Evolutionary conservation across 2,888 invertebrate species (phyloP).

Genomic region (Platycnemis pennipes): DNA sequence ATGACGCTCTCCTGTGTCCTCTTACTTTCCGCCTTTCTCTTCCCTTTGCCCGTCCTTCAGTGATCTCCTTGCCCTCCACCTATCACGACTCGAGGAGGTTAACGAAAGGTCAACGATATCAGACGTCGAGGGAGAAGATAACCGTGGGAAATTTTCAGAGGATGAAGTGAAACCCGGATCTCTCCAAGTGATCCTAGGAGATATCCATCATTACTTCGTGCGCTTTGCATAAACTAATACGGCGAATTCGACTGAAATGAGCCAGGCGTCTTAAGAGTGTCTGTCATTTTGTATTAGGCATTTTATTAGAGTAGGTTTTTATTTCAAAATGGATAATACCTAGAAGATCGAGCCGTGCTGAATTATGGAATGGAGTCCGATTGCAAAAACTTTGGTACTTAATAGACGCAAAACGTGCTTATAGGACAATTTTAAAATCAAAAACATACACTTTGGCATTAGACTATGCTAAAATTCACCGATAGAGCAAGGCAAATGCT

Average conservation of each 20-base stretch:
- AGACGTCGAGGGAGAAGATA: background rate
- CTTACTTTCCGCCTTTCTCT: background rate
- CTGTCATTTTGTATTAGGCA: no score
- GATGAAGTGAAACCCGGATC: slow-evolving; percentile 32
- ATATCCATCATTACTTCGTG: background rate
- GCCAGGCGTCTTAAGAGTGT: background rate
- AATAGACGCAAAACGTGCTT: no score
- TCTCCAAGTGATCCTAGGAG: background rate
- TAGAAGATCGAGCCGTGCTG: no score
- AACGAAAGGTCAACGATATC: slow-evolving; percentile 31
- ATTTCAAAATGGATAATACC: no score
- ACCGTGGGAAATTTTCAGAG: slow-evolving; percentile 22
- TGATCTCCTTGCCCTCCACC: background rate
- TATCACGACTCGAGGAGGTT: slow-evolving; percentile 5
- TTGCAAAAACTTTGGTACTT: no score
- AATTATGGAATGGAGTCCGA: no score
- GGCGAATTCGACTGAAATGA: background rate
- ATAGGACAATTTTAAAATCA: no score
- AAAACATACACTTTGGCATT: no score
- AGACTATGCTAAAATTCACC: no score
- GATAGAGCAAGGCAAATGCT: no score
- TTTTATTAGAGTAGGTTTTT: no score
- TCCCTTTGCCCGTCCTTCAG: background rate
- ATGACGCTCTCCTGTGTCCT: background rate
- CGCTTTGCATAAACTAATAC: background rate